phyloP scores from a whole-genome alignment of 2,113 vertebrate genomes.

The Embiotoca jacksoni region DNA sequence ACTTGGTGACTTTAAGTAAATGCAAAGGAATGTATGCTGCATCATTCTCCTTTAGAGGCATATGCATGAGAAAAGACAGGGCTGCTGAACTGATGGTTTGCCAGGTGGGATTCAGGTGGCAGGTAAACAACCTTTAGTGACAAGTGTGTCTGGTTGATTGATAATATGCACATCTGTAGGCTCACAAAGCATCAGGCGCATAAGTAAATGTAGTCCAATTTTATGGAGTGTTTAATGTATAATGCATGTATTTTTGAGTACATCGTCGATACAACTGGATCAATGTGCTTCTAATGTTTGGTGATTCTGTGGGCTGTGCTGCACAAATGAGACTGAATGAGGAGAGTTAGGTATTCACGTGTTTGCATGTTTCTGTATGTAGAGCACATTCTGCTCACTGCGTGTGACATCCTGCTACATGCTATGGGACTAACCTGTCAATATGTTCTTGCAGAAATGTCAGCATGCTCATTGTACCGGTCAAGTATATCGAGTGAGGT shows the following conservation, averaged over 20 bases:
- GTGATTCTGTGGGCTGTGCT: neutral
- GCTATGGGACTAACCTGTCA: neutral
- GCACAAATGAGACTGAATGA: conserved; percentile 5
- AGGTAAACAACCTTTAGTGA: neutral
- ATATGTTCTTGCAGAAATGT: conserved; percentile 19
- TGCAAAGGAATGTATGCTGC: neutral
- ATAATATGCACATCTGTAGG: neutral
- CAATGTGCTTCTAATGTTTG: neutral
- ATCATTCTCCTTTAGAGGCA: neutral
- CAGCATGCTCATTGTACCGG: neutral
- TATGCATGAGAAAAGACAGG: neutral
- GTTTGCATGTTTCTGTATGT: neutral
- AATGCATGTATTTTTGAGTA: neutral
- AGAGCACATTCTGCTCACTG: neutral
- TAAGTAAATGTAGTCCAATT: neutral
- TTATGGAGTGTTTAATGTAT: neutral
- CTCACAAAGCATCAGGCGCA: neutral
- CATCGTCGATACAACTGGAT: neutral
- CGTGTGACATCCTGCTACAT: neutral
- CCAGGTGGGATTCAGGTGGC: neutral
- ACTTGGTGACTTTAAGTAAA: neutral
- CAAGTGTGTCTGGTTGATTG: neutral
- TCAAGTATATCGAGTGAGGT: conserved; percentile 14
- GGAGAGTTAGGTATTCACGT: neutral
- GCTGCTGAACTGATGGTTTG: conserved; percentile 1